Percentiles rank a stretch among this genome's conserved stretches.
phyloP scores from a whole-genome alignment of 2,888 invertebrate genomes.

The Prosapia bicincta region DNA sequence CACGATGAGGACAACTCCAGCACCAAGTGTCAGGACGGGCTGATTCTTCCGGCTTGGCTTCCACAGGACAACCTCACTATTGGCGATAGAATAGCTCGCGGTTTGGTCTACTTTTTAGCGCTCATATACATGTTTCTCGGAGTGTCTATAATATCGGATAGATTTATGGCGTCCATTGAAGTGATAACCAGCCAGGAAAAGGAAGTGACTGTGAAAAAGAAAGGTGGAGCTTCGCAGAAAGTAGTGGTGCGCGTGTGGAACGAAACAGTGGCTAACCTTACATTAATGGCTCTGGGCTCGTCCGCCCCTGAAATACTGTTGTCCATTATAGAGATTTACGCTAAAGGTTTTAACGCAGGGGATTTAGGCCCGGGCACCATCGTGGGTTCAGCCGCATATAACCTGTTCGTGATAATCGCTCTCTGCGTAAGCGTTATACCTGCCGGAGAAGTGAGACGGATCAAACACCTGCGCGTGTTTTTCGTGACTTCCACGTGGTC shows the following conservation, averaged over 20 bases:
- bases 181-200: conserved; percentile 98
- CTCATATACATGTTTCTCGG: conserved; percentile 97
- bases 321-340: conserved; percentile 97
- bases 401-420: conserved; percentile 96
- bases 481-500: conserved; percentile 98
- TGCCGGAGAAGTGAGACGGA: conserved; percentile 83
- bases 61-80: conserved; percentile 74
- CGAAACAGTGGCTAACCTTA: conserved; percentile 97
- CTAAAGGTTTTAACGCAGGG: conserved; percentile 92
- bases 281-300: conserved; percentile 97
- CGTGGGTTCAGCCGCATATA: conserved; percentile 98
- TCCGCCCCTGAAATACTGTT: conserved; percentile 97
- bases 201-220: conserved; percentile 85
- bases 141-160: conserved; percentile 96
- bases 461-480: conserved; percentile 95
- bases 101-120: conserved; percentile 82
- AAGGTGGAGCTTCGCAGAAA: conserved; percentile 82
- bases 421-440: conserved; percentile 90
- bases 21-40: conserved; percentile 69
- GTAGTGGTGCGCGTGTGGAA: conserved; percentile 97
- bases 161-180: conserved; percentile 99
- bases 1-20: conserved; percentile 9
- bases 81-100: conserved; percentile 78
- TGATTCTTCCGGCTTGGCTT: conserved; percentile 84
- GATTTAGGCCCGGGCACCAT: conserved; percentile 98